phyloP scores from a whole-genome alignment of 2,797 vertebrate genomes.

The Catamblyrhynchus diadema region DNA sequence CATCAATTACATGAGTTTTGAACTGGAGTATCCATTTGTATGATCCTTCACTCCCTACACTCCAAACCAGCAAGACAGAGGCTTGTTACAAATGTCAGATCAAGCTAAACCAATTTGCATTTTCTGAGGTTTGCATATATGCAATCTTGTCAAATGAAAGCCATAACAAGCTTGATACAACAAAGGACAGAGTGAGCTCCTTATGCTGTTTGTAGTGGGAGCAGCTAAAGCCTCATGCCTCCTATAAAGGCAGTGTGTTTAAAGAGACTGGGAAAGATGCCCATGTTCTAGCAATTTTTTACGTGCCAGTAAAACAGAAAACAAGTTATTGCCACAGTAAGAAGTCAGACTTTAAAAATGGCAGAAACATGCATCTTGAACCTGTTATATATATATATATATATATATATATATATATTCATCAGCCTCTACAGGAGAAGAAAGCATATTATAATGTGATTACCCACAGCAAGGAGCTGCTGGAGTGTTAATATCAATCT shows the following conservation, averaged over 20 bases:
- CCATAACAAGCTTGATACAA: slow-evolving; percentile 21
- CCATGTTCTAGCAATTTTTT: slow-evolving; percentile 26
- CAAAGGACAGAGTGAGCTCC: slow-evolving; percentile 43
- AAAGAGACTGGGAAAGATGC: slow-evolving; percentile 49
- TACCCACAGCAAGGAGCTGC: slow-evolving; percentile 8
- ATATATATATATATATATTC: background rate
- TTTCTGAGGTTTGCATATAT: background rate
- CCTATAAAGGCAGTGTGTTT: slow-evolving; percentile 15
- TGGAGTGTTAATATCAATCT: slow-evolving; percentile 6
- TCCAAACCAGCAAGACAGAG: background rate
- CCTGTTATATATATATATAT: background rate
- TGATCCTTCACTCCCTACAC: background rate
- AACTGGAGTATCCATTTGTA: background rate
- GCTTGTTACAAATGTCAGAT: background rate
- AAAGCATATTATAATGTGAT: background rate
- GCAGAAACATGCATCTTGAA: background rate
- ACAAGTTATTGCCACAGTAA: slow-evolving; percentile 12
- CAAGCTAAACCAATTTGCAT: background rate
- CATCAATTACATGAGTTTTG: background rate
- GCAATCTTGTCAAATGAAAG: slow-evolving; percentile 26
- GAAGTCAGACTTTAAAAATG: background rate
- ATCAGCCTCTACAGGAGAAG: background rate
- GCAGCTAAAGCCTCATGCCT: slow-evolving; percentile 8
- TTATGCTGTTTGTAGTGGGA: slow-evolving; percentile 43
- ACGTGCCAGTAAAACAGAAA: slow-evolving; percentile 22